phyloP scores from a whole-genome alignment of 2,797 vertebrate genomes.

The Myotis pilosus region DNA sequence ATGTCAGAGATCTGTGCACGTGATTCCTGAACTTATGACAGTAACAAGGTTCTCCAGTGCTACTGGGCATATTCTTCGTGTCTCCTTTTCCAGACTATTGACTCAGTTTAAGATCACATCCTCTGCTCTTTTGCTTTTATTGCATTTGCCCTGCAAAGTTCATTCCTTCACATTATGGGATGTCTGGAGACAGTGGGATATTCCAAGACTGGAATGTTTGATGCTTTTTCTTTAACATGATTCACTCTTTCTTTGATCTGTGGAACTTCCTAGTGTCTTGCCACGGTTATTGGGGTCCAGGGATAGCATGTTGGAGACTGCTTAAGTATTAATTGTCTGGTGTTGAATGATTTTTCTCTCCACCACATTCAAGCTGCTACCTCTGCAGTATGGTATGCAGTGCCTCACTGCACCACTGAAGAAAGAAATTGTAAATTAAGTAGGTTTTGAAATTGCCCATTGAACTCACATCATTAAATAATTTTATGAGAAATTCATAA shows the following conservation, averaged over 20 bases:
- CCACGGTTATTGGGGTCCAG: background rate
- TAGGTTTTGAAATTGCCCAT: constrained; percentile 71
- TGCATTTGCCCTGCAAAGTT: constrained; percentile 43
- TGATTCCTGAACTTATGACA: background rate
- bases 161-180: background rate
- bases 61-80: background rate
- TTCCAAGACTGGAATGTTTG: constrained; percentile 35
- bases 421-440: constrained; percentile 63
- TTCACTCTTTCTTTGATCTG: constrained; percentile 20
- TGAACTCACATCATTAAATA: constrained; percentile 78
- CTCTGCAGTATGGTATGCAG: background rate
- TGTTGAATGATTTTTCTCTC: background rate
- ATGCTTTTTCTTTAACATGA: constrained; percentile 30
- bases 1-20: background rate
- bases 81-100: constrained; percentile 43
- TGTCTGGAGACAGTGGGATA: background rate
- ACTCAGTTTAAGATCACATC: constrained; percentile 45
- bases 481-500: constrained; percentile 63
- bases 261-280: background rate
- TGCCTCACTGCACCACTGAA: background rate
- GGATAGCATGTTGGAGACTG: background rate
- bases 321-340: constrained; percentile 9
- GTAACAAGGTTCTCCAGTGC: background rate
- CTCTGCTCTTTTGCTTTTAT: background rate
- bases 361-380: constrained; percentile 43